These are phyloP conservation scores for Engystomops pustulosus DNA, from an alignment of 2,113 vertebrate genomes.

Conservation along the genomic window DNA sequence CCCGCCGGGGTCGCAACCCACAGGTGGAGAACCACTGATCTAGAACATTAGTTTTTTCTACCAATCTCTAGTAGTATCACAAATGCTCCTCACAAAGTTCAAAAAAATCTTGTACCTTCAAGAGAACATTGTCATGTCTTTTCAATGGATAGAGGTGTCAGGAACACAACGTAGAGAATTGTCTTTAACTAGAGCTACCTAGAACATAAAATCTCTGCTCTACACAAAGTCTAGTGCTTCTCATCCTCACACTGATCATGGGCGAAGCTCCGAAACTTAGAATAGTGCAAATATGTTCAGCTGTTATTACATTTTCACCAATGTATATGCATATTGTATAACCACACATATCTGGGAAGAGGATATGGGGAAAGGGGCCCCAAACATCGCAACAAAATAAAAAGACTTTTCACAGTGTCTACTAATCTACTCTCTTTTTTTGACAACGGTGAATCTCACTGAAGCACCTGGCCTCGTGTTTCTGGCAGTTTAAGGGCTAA, in stretches of 20 bases:
- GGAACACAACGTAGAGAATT: neutral
- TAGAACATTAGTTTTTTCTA: neutral
- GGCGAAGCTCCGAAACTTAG: neutral
- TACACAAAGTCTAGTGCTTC: conserved; percentile 1
- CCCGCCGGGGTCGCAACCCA: too few relatives aligned
- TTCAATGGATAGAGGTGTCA: neutral
- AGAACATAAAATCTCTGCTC: conserved; percentile 11
- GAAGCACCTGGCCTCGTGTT: conserved; percentile 91
- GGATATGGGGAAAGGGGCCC: neutral
- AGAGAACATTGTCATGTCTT: neutral
- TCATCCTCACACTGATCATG: neutral
- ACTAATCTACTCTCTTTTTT: conserved; percentile 60
- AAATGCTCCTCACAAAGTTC: neutral
- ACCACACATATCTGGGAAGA: neutral
- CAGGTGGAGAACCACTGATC: too few relatives aligned
- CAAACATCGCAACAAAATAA: conserved; percentile 58
- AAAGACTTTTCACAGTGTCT: conserved; percentile 75
- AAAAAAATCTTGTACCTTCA: too few relatives aligned
- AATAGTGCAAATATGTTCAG: conserved; percentile 43
- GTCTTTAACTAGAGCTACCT: neutral
- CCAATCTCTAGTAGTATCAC: neutral
- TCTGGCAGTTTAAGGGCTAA: conserved; percentile 92
- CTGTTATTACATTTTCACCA: conserved; percentile 1
- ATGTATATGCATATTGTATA: neutral
- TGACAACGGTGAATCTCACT: conserved; percentile 72